Base-by-base conservation (phyloP, 2,113 vertebrate species). In the Cacatua alba region DNA sequence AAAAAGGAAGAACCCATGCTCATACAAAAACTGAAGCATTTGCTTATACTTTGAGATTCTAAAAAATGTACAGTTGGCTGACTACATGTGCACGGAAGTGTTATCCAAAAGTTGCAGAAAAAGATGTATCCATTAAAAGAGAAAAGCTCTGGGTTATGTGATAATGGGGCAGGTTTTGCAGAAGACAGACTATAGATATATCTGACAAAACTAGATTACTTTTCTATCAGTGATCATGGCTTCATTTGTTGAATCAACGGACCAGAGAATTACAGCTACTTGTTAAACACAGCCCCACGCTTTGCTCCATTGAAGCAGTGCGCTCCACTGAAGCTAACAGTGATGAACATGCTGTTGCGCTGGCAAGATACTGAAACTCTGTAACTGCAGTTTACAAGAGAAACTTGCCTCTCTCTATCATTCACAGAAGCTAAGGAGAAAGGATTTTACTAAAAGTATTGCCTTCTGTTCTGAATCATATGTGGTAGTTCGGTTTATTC, bases 161-260 rank as follows among this genome's bases (percentile, higher is more conserved):
- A 70, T 93, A 96, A 82, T 48, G 11, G 82, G 39, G 26, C 71
- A 53, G 63, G 51, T 74, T 97, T 90, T 83, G 69, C 63, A 74
- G 87, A 82, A 94, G 84, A 19, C 49, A 90, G 84, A 25, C 49
- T 55, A 35, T 29, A 88, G 82, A 24, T 89, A 95, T 52, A 91
- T 84, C 60, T 84, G 86, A 95, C 83, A 84, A 86, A 95, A 59
- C 20, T 59, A 51, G 52, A 88, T 95, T 53, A 49, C 82, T 86
- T 86, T 92, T 70, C 82, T 80, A 29, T 16, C 76, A 4, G 11
- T 26, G 85, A 88, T 11, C 82, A 70, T 6, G 33, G 75, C n/a
- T 90, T 88, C 75, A 88, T 82, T 88, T 94, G 82, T 89, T 92
- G 85, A 94, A 70, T 39, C 63, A 87, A 23, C 2, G 37, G 93